Conservation (phyloP, 2,888 invertebrate species). For the Matsumyia berberina region DNA sequence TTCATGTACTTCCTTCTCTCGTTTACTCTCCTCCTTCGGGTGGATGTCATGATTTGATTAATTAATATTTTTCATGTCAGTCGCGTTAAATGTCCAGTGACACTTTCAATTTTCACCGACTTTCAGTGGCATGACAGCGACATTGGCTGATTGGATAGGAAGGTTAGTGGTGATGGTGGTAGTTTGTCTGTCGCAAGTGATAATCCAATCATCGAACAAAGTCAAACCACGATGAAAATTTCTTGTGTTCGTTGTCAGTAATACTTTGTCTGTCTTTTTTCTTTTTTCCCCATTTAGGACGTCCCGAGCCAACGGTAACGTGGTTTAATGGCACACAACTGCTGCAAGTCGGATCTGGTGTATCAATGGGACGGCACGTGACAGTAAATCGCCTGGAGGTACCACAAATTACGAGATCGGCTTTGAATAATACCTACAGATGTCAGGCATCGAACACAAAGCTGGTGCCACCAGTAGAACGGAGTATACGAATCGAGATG, state of each 20-base stretch:
- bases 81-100: constrained; percentile 54
- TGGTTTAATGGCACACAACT: constrained; percentile 92
- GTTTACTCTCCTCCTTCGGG: not conserved
- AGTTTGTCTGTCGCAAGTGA: constrained; percentile 58
- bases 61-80: constrained; percentile 71
- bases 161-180: constrained; percentile 7
- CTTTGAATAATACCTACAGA: constrained; percentile 93
- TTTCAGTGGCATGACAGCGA: constrained; percentile 39
- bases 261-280: constrained; percentile 57
- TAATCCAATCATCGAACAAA: constrained; percentile 70
- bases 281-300: constrained; percentile 86
- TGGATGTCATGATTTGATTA: constrained; percentile 64
- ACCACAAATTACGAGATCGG: constrained; percentile 89
- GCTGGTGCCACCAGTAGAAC: constrained; percentile 92
- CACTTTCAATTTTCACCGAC: constrained; percentile 64
- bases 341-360: constrained; percentile 89
- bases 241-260: constrained; percentile 55
- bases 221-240: constrained; percentile 59
- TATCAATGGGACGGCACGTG: constrained; percentile 89
- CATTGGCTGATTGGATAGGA: constrained; percentile 21
- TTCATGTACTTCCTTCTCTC: constrained; percentile 6
- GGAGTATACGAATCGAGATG: constrained; percentile 92
- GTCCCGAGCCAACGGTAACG: constrained; percentile 93
- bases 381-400: constrained; percentile 92
- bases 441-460: constrained; percentile 95